These are phyloP conservation scores for Solenopsis invicta DNA, from an alignment of 1,140 invertebrate species.

Conservation along the genomic window DNA sequence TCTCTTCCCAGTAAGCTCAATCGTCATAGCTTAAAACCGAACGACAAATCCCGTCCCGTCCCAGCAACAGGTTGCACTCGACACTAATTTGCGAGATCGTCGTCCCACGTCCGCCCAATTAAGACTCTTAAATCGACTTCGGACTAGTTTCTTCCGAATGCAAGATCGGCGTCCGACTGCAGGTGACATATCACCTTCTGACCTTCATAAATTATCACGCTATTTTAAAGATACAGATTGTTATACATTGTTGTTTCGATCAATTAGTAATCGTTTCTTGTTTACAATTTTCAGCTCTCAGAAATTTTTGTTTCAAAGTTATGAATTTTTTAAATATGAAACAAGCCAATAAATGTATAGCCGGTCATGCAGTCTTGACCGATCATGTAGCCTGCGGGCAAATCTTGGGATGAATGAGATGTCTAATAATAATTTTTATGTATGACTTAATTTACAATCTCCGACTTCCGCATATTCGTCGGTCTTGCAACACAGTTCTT, in stretches of 20 bases:
- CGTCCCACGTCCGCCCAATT: conserved; percentile 35
- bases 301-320: no score
- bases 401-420: no score
- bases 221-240: background rate
- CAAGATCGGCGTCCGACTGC: background rate
- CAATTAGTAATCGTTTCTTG: background rate
- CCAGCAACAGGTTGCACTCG: conserved; percentile 58
- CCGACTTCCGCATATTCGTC: no score
- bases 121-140: conserved; percentile 56
- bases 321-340: no score
- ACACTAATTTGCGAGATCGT: conserved; percentile 61
- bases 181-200: background rate
- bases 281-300: no score
- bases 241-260: background rate
- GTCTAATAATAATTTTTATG: no score
- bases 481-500: no score
- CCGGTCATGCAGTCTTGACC: no score
- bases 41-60: background rate
- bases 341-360: no score
- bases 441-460: no score
- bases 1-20: conserved; percentile 40
- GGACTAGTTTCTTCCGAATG: conserved; percentile 16
- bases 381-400: no score
- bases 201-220: background rate
- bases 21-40: conserved; percentile 24